Base-by-base conservation (phyloP, 2,113 vertebrate genomes). In the Eptesicus fuscus region DNA sequence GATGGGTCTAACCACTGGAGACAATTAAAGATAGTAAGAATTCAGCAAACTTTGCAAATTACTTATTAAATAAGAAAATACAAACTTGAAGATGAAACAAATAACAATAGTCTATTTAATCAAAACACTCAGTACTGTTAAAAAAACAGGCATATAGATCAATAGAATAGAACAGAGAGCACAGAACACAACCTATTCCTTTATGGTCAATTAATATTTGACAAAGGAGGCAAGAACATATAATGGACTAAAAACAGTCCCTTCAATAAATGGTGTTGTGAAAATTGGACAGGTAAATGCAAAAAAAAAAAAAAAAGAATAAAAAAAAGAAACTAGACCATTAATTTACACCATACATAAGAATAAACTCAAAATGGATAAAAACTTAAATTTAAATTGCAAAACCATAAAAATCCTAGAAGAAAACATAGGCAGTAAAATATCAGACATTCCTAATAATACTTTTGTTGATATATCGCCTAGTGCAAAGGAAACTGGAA, bases 41-140 rank as follows among this genome's bases (percentile, higher is more conserved):
- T 76, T 93, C 88, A 73, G 69, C 2, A 69, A 71, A 88, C 13
- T 83, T 87, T 51, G 23, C 89, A 93, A 96, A 91, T 56, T 14
- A 69, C 13, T 25, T 23, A 67, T 40, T 63, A 67, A 78, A 88
- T 23, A 93, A 96, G 49, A 91, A 93, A 80, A 88, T 23, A 51
- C 8, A 77, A 9, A 5, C 32, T 67, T 90, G 7, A 10, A 18
- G 30, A 90, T 63, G 25, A 93, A 97, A 73, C 10, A 71, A 79
- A 20, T n/a, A 37, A 65, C 37, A 65, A 30, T 51, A 30, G 4
- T 37, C 0, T 32, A 17, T 76, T 83, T 40, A 37, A 95, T 42
- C 86, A 79, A 69, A 82, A 65, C 30, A 65, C 63, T 30, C 2
- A 11, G 61, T 30, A 32, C 28, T 65, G 30, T 65, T 30, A 65